A percentile compares a stretch with the other conserved stretches of the same genome.
phyloP scores from a whole-genome alignment of 2,888 invertebrate species.

The Tinea pellionella region DNA sequence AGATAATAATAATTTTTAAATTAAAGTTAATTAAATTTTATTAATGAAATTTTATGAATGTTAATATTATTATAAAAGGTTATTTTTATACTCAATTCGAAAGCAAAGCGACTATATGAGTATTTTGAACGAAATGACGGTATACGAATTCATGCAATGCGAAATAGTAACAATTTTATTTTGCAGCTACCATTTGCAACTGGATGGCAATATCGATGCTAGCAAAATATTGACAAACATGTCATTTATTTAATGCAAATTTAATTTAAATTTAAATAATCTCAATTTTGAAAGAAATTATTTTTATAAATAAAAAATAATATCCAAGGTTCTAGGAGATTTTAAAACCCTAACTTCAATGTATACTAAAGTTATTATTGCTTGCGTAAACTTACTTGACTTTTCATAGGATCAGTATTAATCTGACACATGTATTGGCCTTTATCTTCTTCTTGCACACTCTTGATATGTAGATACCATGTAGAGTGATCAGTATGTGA shows the following conservation, averaged over 20 bases:
- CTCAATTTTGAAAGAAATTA: no score
- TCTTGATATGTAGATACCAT: slow-evolving; percentile 86
- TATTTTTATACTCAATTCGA: not conserved
- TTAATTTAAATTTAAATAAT: no score
- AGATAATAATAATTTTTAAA: no score
- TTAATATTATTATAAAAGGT: no score
- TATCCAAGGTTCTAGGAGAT: no score
- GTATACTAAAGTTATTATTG: no score
- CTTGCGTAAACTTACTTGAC: slow-evolving; percentile 69
- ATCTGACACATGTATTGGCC: slow-evolving; percentile 91
- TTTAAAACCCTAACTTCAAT: no score
- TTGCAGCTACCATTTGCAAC: not conserved
- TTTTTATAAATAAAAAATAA: no score
- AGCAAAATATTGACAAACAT: not conserved
- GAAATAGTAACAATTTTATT: not conserved
- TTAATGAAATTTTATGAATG: no score
- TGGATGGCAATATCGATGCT: not conserved
- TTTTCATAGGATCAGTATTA: slow-evolving; percentile 90
- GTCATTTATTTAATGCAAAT: no score
- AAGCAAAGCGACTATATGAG: not conserved
- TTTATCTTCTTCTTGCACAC: slow-evolving; percentile 81
- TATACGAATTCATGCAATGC: not conserved
- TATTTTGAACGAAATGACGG: not conserved
- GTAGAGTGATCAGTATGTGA: slow-evolving; percentile 82
- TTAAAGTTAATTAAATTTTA: no score